Conservation (phyloP, 1,140 invertebrate species). For the Leptopilina boulardi region DNA sequence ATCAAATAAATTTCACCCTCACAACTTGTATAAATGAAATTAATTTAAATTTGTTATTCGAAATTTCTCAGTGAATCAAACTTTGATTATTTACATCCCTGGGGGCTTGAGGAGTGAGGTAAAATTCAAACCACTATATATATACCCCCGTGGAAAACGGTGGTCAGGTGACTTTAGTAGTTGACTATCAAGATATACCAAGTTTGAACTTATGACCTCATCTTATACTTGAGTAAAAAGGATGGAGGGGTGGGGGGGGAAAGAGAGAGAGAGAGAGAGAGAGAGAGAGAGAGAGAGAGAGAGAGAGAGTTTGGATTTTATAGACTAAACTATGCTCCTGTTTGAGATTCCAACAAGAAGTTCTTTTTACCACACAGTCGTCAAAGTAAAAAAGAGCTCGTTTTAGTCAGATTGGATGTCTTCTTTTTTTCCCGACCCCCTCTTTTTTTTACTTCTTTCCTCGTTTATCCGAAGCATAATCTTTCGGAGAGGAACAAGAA, state of each 20-base stretch:
- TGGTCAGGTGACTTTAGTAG: constrained; percentile 1
- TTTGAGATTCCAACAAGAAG: constrained; percentile 40
- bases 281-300: too few species aligned
- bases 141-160: background rate
- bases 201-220: constrained; percentile 18
- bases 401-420: constrained; percentile 59
- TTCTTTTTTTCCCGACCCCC: constrained; percentile 40
- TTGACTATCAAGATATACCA: constrained; percentile 3
- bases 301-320: background rate
- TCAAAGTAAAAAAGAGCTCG: constrained; percentile 48
- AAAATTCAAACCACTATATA: background rate
- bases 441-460: background rate
- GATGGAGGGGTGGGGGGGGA: background rate
- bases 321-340: constrained; percentile 14
- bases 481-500: constrained; percentile 1
- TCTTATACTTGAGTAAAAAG: background rate
- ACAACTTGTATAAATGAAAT: background rate
- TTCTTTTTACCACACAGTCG: constrained; percentile 45
- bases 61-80: background rate
- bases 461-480: constrained; percentile 36
- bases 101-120: background rate
- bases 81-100: background rate
- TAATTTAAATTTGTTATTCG: background rate
- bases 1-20: too few species aligned
- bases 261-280: too few species aligned